Percentiles rank a stretch among this genome's conserved stretches.
phyloP scores from a whole-genome alignment of 23 tunicate species.

The Clavelina lepadiformis region DNA sequence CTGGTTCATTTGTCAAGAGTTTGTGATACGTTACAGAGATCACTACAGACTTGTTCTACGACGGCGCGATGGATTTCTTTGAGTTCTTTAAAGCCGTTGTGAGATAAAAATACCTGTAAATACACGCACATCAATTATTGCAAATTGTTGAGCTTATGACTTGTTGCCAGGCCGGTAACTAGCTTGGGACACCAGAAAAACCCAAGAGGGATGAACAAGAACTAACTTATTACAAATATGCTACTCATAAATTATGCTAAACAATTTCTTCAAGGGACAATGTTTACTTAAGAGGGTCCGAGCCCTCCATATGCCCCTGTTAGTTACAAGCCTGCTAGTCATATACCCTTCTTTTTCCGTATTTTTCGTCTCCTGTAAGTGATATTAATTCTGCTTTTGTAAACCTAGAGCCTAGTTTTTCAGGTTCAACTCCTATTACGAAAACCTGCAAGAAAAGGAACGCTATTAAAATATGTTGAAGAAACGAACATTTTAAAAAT shows the following conservation, averaged over 20 bases:
- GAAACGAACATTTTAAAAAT: background rate
- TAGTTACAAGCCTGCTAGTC: too few species aligned
- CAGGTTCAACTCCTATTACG: conserved; percentile 1
- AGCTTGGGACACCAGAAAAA: background rate
- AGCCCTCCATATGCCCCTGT: too few species aligned
- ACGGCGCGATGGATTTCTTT: conserved; percentile 1
- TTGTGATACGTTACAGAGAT: too few species aligned
- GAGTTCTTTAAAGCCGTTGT: conserved; percentile 1
- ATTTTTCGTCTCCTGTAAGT: too few species aligned
- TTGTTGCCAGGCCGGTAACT: too few species aligned
- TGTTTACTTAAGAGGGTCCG: too few species aligned
- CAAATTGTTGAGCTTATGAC: too few species aligned
- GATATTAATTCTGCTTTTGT: too few species aligned
- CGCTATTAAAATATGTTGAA: background rate
- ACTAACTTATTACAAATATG: background rate
- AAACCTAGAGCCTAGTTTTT: too few species aligned
- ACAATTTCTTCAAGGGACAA: background rate
- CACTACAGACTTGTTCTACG: background rate
- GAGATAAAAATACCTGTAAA: conserved; percentile 7
- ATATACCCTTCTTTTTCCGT: too few species aligned
- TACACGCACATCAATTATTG: background rate
- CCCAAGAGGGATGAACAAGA: background rate
- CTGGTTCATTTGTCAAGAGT: too few species aligned
- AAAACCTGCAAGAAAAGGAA: background rate
- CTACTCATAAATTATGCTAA: background rate